Conservation (phyloP, 2,888 invertebrate genomes). For the Parnassius orleans region DNA sequence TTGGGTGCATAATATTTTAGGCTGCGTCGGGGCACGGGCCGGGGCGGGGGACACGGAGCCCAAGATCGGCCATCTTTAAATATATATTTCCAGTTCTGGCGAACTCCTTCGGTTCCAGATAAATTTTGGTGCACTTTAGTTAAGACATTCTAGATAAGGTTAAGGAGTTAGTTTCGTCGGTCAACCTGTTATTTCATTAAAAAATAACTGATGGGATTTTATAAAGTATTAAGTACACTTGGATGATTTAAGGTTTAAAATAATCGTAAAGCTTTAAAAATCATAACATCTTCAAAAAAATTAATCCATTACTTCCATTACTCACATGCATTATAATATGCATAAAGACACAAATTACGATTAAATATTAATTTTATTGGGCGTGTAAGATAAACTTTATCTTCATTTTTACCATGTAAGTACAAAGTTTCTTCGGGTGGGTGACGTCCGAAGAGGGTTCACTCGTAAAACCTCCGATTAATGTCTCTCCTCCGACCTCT, state of each 20-base stretch:
- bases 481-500: constrained; percentile 58
- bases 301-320: constrained; percentile 10
- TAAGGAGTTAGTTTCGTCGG: not conserved
- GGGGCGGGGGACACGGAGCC: constrained; percentile 56
- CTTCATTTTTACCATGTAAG: constrained; percentile 40
- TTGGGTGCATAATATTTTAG: constrained; percentile 82
- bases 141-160: constrained; percentile 44
- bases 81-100: constrained; percentile 77
- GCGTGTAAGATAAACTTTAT: constrained; percentile 31
- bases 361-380: constrained; percentile 27
- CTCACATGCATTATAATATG: constrained; percentile 17
- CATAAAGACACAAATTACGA: constrained; percentile 22
- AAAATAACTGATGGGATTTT: not conserved
- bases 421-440: constrained; percentile 35
- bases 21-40: constrained; percentile 64
- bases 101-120: constrained; percentile 65
- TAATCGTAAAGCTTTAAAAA: no score
- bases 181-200: not conserved
- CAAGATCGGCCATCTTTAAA: constrained; percentile 77
- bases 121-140: constrained; percentile 35
- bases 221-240: no score
- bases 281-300: no score
- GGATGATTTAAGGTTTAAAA: no score
- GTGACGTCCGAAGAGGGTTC: constrained; percentile 60
- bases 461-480: constrained; percentile 74